A percentile compares a stretch with the other conserved stretches of the same genome.
phyloP scores from a whole-genome alignment of 2,797 vertebrate species.

The Semaprochilodus insignis region DNA sequence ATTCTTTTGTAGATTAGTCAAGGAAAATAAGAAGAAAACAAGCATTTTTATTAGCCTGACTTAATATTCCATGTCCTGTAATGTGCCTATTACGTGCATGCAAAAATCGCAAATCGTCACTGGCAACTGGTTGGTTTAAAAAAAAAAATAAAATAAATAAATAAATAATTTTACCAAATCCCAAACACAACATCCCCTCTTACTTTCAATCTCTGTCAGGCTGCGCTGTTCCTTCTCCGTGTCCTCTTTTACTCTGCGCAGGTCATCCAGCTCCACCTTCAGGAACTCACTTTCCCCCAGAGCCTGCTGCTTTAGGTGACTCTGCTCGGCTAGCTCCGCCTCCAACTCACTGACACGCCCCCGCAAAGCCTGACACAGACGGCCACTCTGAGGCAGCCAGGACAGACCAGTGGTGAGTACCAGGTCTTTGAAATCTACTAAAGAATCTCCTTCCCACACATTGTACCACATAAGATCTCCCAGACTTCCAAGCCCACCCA shows the following conservation, averaged over 20 bases:
- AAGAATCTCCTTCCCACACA: constrained; percentile 7
- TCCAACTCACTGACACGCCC: constrained; percentile 92
- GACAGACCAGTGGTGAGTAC: not conserved
- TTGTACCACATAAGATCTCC: not conserved
- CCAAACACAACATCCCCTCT: constrained; percentile 57
- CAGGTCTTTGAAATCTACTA: not conserved
- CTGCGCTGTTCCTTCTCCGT: constrained; percentile 95
- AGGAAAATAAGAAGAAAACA: too few species aligned
- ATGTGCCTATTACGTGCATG: too few species aligned
- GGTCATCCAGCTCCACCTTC: constrained; percentile 91
- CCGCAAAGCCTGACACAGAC: constrained; percentile 85
- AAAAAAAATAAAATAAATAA: too few species aligned
- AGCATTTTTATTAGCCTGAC: too few species aligned
- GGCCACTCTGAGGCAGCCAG: constrained; percentile 80
- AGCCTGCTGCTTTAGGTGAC: constrained; percentile 92
- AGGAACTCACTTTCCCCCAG: constrained; percentile 93
- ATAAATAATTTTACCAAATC: not conserved
- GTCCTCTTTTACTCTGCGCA: constrained; percentile 90
- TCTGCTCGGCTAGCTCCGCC: constrained; percentile 95
- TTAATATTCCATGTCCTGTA: too few species aligned
- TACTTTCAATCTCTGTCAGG: constrained; percentile 95
- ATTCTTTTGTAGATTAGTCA: too few species aligned
- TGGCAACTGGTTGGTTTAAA: too few species aligned
- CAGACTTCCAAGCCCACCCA: not conserved
- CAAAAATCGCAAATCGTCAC: too few species aligned